Percentiles rank a stretch among this genome's conserved stretches.
phyloP scores from a whole-genome alignment of 2,113 vertebrate species.

The Leuciscus idus region DNA sequence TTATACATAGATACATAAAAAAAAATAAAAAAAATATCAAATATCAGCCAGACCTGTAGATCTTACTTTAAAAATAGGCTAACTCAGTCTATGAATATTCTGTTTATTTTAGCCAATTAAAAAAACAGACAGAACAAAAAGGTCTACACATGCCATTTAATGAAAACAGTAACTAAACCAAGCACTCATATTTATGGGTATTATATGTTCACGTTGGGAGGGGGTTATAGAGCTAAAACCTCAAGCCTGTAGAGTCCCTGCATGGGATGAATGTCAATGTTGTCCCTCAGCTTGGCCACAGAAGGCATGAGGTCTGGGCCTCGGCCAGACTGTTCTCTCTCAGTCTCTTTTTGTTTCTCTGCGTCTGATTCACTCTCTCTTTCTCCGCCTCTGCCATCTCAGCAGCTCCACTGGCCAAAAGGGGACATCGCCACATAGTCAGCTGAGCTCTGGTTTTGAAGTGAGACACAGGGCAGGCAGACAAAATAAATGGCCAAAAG shows the following conservation, averaged over 20 bases:
- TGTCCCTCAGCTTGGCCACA: slow-evolving; percentile 43
- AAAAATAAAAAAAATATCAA: too few relatives aligned
- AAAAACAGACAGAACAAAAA: slow-evolving; percentile 10
- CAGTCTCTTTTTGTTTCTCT: slow-evolving; percentile 44
- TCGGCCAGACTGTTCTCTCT: slow-evolving; percentile 39
- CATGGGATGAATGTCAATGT: slow-evolving; percentile 59
- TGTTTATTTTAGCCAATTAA: not conserved
- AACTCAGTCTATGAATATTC: not conserved
- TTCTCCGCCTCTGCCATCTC: slow-evolving; percentile 50
- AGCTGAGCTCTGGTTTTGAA: slow-evolving; percentile 14
- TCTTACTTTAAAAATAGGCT: not conserved
- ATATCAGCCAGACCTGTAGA: not conserved
- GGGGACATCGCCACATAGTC: slow-evolving; percentile 28
- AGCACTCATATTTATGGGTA: slow-evolving; percentile 40
- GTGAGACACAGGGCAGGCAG: not conserved
- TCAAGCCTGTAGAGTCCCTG: slow-evolving; percentile 48
- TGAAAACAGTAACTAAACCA: slow-evolving; percentile 35
- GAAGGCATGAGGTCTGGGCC: slow-evolving; percentile 47
- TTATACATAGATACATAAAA: too few relatives aligned
- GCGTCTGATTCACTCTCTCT: slow-evolving; percentile 12
- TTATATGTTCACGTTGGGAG: slow-evolving; percentile 23
- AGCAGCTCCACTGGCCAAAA: slow-evolving; percentile 37
- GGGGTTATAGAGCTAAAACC: slow-evolving; percentile 47
- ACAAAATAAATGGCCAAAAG: not conserved
- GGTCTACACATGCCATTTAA: slow-evolving; percentile 35